phyloP scores from a whole-genome alignment of 2,113 vertebrate species.

The Phycodurus eques region DNA sequence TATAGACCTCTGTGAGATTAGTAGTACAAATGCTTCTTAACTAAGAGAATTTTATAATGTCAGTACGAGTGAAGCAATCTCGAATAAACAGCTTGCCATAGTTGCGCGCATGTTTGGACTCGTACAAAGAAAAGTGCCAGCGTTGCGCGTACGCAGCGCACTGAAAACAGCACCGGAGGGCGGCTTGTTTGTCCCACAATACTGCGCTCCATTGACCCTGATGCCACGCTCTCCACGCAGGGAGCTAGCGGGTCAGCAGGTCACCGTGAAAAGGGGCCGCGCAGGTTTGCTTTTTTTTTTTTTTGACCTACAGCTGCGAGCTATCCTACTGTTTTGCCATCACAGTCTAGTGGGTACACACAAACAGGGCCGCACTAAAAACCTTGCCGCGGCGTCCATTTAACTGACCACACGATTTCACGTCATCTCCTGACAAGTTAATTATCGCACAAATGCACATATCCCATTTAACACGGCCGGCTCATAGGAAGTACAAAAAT shows the following conservation, averaged over 20 bases:
- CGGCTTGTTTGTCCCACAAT: constrained; percentile 27
- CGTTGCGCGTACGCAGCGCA: neutral
- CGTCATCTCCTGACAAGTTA: neutral
- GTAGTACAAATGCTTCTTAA: too few species aligned
- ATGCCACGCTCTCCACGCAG: constrained; percentile 23
- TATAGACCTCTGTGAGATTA: too few species aligned
- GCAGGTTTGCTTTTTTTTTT: constrained; percentile 33
- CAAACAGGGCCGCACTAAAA: constrained; percentile 11
- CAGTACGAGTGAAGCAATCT: too few species aligned
- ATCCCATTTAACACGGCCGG: neutral
- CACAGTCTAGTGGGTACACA: constrained; percentile 18
- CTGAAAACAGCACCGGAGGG: constrained; percentile 19
- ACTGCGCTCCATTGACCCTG: constrained; percentile 7
- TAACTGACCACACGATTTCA: neutral
- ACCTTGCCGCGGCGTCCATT: neutral
- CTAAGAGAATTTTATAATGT: too few species aligned
- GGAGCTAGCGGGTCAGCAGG: constrained; percentile 36
- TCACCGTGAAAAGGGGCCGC: constrained; percentile 49
- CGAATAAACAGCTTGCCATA: too few species aligned
- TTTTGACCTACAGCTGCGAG: constrained; percentile 60
- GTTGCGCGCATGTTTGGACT: neutral
- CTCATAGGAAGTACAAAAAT: neutral
- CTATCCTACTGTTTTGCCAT: constrained; percentile 36
- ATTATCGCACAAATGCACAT: neutral
- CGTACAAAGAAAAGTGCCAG: neutral